Base-by-base conservation (phyloP, 2,888 invertebrate genomes). In the Lacanobia oleracea region DNA sequence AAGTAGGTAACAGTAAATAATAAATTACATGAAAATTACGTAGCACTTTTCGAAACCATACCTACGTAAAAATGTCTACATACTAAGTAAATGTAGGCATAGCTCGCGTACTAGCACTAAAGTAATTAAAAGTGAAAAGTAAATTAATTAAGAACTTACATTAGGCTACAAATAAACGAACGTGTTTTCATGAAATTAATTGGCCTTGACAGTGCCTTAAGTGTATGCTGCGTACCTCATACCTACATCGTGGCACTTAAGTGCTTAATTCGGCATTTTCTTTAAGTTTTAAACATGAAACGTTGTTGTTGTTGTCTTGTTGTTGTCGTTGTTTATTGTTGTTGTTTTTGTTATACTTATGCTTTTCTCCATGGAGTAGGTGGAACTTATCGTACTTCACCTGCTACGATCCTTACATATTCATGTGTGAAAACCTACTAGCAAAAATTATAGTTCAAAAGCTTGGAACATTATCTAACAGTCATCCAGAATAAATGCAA, bases 91-190 rank as follows among this genome's bases (percentile, higher is more conserved):
- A 73, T 65, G 27, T 40, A 27, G 60, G 40, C 21, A 66, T 12
- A 76, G 54, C 43, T 56, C 23, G 2, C 21, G 18, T n/a, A 51
- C 23, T n/a, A 71, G 18, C 21, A 27, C 33, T 62, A 16, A 45
- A 61, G 23, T 78, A 56, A 77, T 75, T 78, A 70, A 78, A 78
- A 78, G 23, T 9, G 48, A 16, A 50, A 71, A 56, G 18, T 54
- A 23, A 60, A 48, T 51, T 45, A 72, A 71, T 78, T 62, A 61
- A 71, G 50, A 78, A 45, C 54, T 78, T 18, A 70, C 50, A 71
- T 59, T 51, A 45, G 9, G 78, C 72, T 51, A 51, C 68, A 73
- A 77, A 74, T 77, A 69, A 51, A 68, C 37, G 37, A 23, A 51
- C 23, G 10, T 45, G 14, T 40, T 68, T 77, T 45, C 18, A 69